These are phyloP conservation scores for Lepidochrysops patricia DNA, from an alignment of 2,888 invertebrate genomes.

Conservation along the genomic window DNA sequence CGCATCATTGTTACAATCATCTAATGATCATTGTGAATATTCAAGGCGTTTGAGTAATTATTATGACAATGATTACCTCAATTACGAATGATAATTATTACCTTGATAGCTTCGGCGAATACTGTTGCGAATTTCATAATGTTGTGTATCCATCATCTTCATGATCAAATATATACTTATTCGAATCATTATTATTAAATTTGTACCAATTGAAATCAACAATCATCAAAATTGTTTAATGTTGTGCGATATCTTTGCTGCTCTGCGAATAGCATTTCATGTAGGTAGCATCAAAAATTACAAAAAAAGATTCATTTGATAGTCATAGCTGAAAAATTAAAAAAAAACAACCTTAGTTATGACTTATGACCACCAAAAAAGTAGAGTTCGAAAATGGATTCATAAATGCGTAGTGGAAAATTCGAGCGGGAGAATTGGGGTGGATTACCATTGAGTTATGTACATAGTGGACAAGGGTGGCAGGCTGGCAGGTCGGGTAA, in stretches of 20 bases:
- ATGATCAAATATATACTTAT: neutral
- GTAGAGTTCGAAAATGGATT: neutral
- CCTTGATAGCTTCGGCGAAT: constrained; percentile 47
- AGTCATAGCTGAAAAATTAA: too few species aligned
- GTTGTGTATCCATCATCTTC: neutral
- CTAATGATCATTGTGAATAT: constrained; percentile 61
- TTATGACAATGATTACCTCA: constrained; percentile 33
- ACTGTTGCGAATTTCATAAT: constrained; percentile 37
- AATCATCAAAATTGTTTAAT: neutral
- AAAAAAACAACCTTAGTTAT: too few species aligned
- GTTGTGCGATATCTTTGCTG: constrained; percentile 48
- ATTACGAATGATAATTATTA: constrained; percentile 18
- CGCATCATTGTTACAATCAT: constrained; percentile 47
- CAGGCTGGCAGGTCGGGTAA: constrained; percentile 49
- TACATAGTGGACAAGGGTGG: constrained; percentile 20
- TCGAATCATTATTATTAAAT: neutral
- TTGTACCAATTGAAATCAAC: too few species aligned
- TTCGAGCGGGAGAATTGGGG: neutral
- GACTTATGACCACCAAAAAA: too few species aligned
- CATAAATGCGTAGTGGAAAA: neutral
- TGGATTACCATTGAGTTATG: constrained; percentile 4
- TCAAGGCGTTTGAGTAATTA: constrained; percentile 44
- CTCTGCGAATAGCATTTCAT: constrained; percentile 47
- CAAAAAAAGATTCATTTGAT: constrained; percentile 42
- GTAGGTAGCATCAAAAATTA: too few species aligned